Base-by-base conservation (phyloP, 2,113 vertebrate species). In the Crotalus horridus region DNA sequence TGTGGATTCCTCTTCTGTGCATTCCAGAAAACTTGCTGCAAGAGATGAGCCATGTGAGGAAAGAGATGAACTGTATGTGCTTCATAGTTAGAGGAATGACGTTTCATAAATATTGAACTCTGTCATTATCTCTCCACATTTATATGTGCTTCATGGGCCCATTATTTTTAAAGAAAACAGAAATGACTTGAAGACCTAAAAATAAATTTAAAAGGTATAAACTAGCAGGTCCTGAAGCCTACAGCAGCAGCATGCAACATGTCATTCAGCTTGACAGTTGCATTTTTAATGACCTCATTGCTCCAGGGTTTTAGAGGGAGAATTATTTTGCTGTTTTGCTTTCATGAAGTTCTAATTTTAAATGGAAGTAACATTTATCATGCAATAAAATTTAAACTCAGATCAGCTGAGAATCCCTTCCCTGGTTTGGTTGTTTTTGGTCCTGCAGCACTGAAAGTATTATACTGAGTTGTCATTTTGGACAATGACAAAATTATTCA, bases 151-250 rank as follows among this genome's bases (percentile, higher is more conserved):
- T 93, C 94, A 94, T 95, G 64, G 61, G 93, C 93, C 96, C 61
- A 95, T 92, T 92, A 88, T 94, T 96, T 90, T 94, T 96, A 95
- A 95, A 91, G 91, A 88, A 94, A 89, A 91, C 92, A 95, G 93
- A 94, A 89, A 56, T 10, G 61, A 87, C 90, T 87, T 90, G 92
- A 86, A 92, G 91, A 90, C 90, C 24, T 94, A 86, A 58, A 91
- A 91, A 58, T 91, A 88, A 96, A 94, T 94, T 96, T 93, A 95
- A 81, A 81, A 43, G 33, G 33, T 51, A 69, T 51, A 90, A 90
- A 95, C 94, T 89, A 94, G 93, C 94, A 48, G 94, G 93, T 95
- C 92, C 91, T 93, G 90, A 91, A 95, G 96, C 92, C 96, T 94
- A 69, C 90, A 91, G 89, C 93, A 95, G 89, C 91, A 93, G 59